phyloP scores from a whole-genome alignment of 2,797 vertebrate species.

The Stomatorhinus walkeri region DNA sequence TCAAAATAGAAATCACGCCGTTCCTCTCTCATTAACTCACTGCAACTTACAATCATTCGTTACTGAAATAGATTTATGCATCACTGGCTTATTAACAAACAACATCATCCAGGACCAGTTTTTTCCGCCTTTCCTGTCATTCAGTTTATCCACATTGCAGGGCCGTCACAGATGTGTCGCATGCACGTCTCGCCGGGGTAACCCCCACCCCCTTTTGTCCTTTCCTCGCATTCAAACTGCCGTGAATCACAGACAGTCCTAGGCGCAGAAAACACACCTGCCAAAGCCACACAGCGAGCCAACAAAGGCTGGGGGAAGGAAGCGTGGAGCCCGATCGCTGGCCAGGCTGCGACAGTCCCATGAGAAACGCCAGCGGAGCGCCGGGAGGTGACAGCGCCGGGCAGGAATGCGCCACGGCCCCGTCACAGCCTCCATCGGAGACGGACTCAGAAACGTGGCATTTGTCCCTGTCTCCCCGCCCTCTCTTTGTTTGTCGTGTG shows the following conservation, averaged over 20 bases:
- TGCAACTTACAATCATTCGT: not conserved
- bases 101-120: not conserved
- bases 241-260: not conserved
- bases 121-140: constrained; percentile 20
- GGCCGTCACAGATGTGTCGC: not conserved
- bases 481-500: constrained; percentile 15
- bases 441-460: not conserved
- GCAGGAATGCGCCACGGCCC: constrained; percentile 10
- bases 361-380: constrained; percentile 20
- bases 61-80: not conserved
- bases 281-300: not conserved
- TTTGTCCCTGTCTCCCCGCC: not conserved
- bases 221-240: not conserved
- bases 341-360: constrained; percentile 17
- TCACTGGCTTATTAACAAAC: constrained; percentile 3
- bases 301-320: constrained; percentile 25
- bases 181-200: not conserved
- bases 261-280: constrained; percentile 21
- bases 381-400: constrained; percentile 5
- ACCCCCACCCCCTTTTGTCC: not conserved
- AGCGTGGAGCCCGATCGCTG: constrained; percentile 21
- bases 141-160: constrained; percentile 4
- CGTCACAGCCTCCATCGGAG: constrained; percentile 14
- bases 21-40: not conserved
- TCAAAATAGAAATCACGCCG: not conserved